These are phyloP conservation scores for Euwallacea similis DNA, from an alignment of 1,140 invertebrate genomes.

Conservation along the genomic window DNA sequence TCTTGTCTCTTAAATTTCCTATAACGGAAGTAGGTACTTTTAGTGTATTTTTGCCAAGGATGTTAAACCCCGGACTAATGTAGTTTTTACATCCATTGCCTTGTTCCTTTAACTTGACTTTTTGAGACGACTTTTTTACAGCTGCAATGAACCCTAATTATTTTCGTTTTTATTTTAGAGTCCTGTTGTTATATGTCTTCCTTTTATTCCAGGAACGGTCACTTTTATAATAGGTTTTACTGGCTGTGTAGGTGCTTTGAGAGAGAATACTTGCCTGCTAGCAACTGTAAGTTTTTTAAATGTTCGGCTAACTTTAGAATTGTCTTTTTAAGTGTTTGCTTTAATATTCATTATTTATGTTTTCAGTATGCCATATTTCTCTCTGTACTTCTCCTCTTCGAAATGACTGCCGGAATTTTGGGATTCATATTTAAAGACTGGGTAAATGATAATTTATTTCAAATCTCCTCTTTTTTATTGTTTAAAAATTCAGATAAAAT, in stretches of 20 bases:
- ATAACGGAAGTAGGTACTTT: too few relatives aligned
- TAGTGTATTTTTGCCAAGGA: too few relatives aligned
- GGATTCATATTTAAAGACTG: slow-evolving; percentile 97
- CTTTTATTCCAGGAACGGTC: slow-evolving; percentile 67
- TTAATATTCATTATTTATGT: slow-evolving; percentile 30
- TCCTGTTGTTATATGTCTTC: not conserved
- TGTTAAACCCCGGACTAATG: too few relatives aligned
- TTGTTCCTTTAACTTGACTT: too few relatives aligned
- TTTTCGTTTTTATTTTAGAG: not conserved
- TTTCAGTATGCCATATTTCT: slow-evolving; percentile 93
- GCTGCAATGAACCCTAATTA: too few relatives aligned
- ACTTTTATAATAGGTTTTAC: slow-evolving; percentile 96
- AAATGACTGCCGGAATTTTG: slow-evolving; percentile 88
- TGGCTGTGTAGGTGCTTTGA: slow-evolving; percentile 93
- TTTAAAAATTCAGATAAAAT: slow-evolving; percentile 69
- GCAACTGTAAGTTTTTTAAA: slow-evolving; percentile 69
- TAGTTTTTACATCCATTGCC: too few relatives aligned
- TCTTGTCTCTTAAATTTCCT: not conserved
- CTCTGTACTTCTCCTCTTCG: slow-evolving; percentile 83
- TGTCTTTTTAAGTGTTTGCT: slow-evolving; percentile 1
- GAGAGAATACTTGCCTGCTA: slow-evolving; percentile 85
- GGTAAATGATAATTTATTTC: slow-evolving; percentile 63
- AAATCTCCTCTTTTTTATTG: slow-evolving; percentile 66
- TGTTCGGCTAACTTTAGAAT: not conserved
- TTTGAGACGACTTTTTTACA: too few relatives aligned